Conservation (phyloP, 2,888 invertebrate species). For the Congeria kusceri region DNA sequence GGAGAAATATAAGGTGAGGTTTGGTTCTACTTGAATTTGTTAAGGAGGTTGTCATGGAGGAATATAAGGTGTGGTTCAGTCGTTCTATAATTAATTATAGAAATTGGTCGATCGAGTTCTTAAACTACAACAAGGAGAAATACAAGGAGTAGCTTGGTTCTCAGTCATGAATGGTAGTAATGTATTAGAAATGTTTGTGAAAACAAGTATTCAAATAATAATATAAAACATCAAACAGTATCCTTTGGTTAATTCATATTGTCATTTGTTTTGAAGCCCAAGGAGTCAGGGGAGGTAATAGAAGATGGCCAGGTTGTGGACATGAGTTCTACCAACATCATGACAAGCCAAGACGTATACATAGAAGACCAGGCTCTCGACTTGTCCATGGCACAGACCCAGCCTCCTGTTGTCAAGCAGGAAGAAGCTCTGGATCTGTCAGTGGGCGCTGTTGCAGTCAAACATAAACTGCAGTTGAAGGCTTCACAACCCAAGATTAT, state of each 20-base stretch:
- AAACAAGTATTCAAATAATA: too few species aligned
- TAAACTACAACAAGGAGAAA: slow-evolving; percentile 38
- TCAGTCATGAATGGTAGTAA: too few species aligned
- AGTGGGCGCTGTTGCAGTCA: slow-evolving; percentile 19
- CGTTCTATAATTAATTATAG: too few species aligned
- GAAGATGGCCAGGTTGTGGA: slow-evolving; percentile 59
- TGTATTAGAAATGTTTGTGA: too few species aligned
- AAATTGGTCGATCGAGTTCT: too few species aligned
- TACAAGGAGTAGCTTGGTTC: too few species aligned
- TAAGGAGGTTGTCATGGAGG: slow-evolving; percentile 53
- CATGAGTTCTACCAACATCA: slow-evolving; percentile 36
- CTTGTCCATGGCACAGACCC: slow-evolving; percentile 41
- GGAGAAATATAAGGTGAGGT: slow-evolving; percentile 41
- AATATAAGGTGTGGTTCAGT: too few species aligned
- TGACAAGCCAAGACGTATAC: slow-evolving; percentile 50
- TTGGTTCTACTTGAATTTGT: too few species aligned
- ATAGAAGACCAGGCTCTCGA: slow-evolving; percentile 55
- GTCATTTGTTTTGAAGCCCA: slow-evolving; percentile 14
- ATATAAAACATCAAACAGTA: too few species aligned
- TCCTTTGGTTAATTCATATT: too few species aligned
- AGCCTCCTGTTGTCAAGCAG: neutral
- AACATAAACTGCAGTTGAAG: slow-evolving; percentile 29
- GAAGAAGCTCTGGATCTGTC: slow-evolving; percentile 52
- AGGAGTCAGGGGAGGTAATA: slow-evolving; percentile 47
- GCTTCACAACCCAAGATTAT: slow-evolving; percentile 8